A percentile compares a stretch with the other conserved stretches of the same genome.
phyloP scores from a whole-genome alignment of 2,113 vertebrate genomes.

The Fulmarus glacialis region DNA sequence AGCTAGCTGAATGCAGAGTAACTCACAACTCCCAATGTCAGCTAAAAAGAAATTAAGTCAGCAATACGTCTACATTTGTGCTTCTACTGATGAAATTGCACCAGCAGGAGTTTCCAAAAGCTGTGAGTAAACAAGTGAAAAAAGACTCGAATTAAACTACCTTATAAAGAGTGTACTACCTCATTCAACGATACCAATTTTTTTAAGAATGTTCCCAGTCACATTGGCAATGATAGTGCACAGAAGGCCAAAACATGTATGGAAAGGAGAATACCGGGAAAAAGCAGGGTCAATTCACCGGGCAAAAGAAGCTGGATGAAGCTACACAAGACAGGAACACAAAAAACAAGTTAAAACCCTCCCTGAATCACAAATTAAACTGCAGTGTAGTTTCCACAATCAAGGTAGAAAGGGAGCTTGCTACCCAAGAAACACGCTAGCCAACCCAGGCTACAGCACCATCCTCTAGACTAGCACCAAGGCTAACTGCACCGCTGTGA shows the following conservation, averaged over 20 bases:
- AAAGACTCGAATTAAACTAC: not conserved
- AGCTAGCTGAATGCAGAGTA: not conserved
- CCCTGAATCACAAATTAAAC: not conserved
- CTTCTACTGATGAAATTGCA: not conserved
- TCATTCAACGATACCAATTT: not conserved
- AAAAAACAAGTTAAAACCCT: not conserved
- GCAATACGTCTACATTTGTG: not conserved
- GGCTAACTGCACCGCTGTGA: not conserved
- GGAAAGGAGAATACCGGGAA: not conserved
- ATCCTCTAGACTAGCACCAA: not conserved
- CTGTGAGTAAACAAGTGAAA: not conserved
- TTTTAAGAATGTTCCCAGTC: not conserved
- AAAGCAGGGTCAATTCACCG: not conserved
- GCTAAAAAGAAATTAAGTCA: not conserved
- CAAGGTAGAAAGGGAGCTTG: not conserved
- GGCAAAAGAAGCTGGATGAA: not conserved
- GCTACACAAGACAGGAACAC: not conserved
- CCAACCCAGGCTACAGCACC: not conserved
- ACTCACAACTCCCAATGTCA: not conserved
- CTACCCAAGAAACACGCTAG: not conserved
- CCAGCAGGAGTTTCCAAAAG: not conserved
- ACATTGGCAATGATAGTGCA: not conserved
- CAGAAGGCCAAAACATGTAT: not conserved
- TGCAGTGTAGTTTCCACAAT: not conserved
- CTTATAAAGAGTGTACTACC: not conserved